These are phyloP conservation scores for Trematomus loennbergii DNA, from an alignment of 2,113 vertebrate genomes.

Conservation along the genomic window DNA sequence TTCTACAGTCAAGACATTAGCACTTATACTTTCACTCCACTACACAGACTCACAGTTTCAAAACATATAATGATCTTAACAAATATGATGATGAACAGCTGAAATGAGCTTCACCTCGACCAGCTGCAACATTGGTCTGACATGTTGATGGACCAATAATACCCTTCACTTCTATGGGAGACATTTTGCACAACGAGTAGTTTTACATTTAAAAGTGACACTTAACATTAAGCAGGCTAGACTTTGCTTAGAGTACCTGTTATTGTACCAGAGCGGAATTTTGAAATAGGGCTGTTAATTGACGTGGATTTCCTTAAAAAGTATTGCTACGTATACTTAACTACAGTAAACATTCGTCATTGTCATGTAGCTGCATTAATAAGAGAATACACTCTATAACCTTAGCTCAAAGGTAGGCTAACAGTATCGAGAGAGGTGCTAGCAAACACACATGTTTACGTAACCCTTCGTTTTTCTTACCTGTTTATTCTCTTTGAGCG, in stretches of 20 bases:
- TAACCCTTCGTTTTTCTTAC: neutral
- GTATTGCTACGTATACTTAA: too few species aligned
- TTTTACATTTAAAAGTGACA: too few species aligned
- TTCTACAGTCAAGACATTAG: too few species aligned
- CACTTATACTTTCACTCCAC: neutral
- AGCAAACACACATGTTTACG: neutral
- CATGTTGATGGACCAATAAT: too few species aligned
- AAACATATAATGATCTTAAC: neutral
- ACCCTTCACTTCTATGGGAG: too few species aligned
- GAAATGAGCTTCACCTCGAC: neutral
- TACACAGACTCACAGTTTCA: neutral
- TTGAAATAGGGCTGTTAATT: too few species aligned
- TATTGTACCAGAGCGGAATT: too few species aligned
- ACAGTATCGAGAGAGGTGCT: neutral
- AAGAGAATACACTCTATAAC: neutral
- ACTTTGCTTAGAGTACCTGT: too few species aligned
- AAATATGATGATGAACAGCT: neutral
- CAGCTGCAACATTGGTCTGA: neutral
- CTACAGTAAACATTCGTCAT: too few species aligned
- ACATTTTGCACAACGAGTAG: too few species aligned
- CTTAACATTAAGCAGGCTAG: too few species aligned
- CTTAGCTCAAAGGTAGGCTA: neutral
- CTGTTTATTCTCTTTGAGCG: neutral
- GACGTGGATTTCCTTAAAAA: too few species aligned
- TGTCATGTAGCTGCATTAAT: neutral